Evolutionary conservation across 2,797 vertebrate genomes (phyloP).

Genomic region (Hipposideros larvatus): DNA sequence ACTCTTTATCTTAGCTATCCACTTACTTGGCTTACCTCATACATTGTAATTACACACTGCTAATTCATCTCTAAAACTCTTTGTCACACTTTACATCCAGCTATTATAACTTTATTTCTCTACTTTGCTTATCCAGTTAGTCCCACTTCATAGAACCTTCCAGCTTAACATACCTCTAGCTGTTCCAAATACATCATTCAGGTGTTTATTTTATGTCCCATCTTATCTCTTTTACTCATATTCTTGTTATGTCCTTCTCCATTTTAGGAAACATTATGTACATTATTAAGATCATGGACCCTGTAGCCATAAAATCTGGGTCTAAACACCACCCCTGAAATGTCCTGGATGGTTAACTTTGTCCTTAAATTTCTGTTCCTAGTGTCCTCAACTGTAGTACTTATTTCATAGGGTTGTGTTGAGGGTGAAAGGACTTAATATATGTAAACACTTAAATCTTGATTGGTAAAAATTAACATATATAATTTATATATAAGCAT

Average conservation of each 20-base stretch:
- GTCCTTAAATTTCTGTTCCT: not conserved
- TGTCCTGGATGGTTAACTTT: not conserved
- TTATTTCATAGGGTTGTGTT: not conserved
- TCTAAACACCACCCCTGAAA: not conserved
- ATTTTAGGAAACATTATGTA: not conserved
- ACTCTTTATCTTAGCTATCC: not conserved
- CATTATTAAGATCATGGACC: not conserved
- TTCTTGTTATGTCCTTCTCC: not conserved
- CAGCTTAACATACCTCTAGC: not conserved
- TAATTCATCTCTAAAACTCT: not conserved
- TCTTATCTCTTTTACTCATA: not conserved
- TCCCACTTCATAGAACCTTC: not conserved
- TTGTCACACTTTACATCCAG: not conserved
- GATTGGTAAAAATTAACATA: not conserved
- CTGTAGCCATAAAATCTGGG: not conserved
- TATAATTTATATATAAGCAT: not conserved
- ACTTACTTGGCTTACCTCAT: not conserved
- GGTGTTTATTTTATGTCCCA: not conserved
- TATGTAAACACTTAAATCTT: not conserved
- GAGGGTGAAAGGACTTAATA: not conserved
- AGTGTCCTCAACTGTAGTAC: not conserved
- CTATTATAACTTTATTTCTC: not conserved
- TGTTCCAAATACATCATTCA: not conserved
- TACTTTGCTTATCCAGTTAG: not conserved
- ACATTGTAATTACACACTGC: not conserved